Evolutionary conservation across 2,797 vertebrate species (phyloP), one percentile per base, ranked within the genome.

Genomic region (Pangasius djambal): DNA sequence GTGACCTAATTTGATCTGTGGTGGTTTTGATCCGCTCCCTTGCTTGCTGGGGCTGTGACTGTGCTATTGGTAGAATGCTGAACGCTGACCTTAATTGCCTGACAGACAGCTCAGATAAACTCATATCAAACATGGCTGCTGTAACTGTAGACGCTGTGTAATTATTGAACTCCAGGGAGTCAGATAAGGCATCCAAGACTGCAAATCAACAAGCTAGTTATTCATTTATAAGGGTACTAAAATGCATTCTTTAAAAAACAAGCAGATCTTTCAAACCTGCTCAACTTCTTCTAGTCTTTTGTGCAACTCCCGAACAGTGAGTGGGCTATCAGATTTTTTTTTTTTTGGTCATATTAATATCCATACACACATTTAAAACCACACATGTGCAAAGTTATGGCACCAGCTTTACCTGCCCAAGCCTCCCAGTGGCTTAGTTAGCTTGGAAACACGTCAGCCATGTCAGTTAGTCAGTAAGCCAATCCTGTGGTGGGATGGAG

Each of bases 181-280:
- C 44, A 92, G 91, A 93, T 93, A 93, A 93, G 94, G 92, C 85
- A 88, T 81, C 57, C 89, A 70, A 90, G 87, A 89, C 91, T 93
- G 93, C 93, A 95, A 96, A 96, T 96, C 95, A 95, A 95, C 96
- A 94, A 87, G 67, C 88, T 94, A 94, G 94, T 96, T 95, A 96
- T 95, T 92, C 90, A 91, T 92, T 92, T 92, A 92, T 92, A 92
- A 91, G 91, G 91, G 22, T 25, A 57, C 61, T 87, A 87, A 91
- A 91, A 90, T 88, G 83, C 87, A 87, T 90, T 90, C 88, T 89
- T 90, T 86, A 91, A 86, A 87, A 88, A 67, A 87, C 91, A 85
- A 61, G 65, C 74, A 82, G 34, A 92, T 92, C 92, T 93, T 84
- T 89, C 65, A 88, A 63, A 34, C 10, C 4, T 63, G 48, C 40